Base-by-base conservation (phyloP, 2,797 vertebrate genomes). In the Danio jaintianensis region DNA sequence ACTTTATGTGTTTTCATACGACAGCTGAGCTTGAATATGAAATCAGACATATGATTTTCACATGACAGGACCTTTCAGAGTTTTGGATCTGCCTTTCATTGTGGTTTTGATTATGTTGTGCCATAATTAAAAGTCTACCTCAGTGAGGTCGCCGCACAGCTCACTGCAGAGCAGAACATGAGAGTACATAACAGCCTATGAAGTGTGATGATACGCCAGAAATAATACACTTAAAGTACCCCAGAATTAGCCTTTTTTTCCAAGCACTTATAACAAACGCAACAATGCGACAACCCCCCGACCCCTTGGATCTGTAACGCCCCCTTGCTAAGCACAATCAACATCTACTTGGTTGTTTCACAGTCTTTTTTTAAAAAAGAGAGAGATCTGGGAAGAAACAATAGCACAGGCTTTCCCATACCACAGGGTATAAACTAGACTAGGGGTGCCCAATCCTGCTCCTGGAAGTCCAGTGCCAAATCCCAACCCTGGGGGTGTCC, bases 301-400 rank as follows among this genome's bases (percentile, higher is more conserved):
- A 86, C 86, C 82, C 78, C 75, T 79, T 20, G 18, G 11, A 55
- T 59, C 16, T 77, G 63, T 62, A 50, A 48, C 61, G 82, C 86
- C 88, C 86, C 89, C 89, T 89, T 91, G 92, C 93, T 93, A 90
- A 86, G 91, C 92, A 94, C 93, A 95, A 95, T 92, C 91, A 86
- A 92, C 89, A 12, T 69, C 76, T 36, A 42, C 61, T 79, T 69
- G 42, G 29, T 50, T 79, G 11, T 63, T 82, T 72, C 20, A 56
- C 50, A 3, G 20, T 47, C 29, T 22, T 47, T 40, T 40, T 45
- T 58, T 13, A 43, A 59, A 13, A 59, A 13, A 43, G 48, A 50
- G 71, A 52, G 74, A 59, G 52, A 52, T 77, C 43, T 78, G 72
- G 48, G 50, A 64, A 16, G 22, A 45, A 40, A 79, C 7, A 71